Evolutionary conservation across 1,140 invertebrate species (phyloP), one percentile per base, ranked within the genome.

Genomic region (Drosophila sp.): DNA sequence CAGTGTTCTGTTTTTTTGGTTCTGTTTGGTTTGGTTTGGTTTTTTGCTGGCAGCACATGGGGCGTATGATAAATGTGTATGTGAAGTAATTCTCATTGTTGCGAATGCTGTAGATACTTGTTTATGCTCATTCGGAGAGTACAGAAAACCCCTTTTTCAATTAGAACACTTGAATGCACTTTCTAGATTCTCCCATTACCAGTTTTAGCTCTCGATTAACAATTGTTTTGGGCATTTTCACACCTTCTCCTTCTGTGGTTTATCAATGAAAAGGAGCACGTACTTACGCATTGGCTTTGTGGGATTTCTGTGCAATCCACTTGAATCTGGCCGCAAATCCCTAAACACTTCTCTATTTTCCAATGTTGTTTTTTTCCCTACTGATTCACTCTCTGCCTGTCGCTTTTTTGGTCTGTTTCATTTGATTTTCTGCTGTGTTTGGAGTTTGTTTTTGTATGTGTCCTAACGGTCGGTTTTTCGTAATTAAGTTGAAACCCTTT

Each of bases 41-140:
- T 48, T 59, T 66, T 69, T 61, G 38, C 38, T 34, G 46, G 29
- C 61, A 21, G 53, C 54, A 62, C 74, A 86, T 67, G 46, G 82
- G 82, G 82, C 83, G 82, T 66, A 87, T 87, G 82, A 87, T 87
- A 82, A 89, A 87, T 87, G 78, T 67, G 71, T 71, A 71, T 87
- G 78, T 67, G 71, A 71, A 75, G 76, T 71, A 81, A 86, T 80
- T 72, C 65, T 66, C 74, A 75, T 45, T 86, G 81, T 78, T 76
- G 54, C 58, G 65, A 70, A 13, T 64, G 56, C 21, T 51, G 53
- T 13, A 29, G 25, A 54, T 63, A 36, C 43, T n/a, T 43, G 41
- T 13, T 43, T 63, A 57, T 61, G 48, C 32, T 36, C 48, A 29
- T 46, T 34, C n/a, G 18, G 13, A 32, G 62, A 29, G 59, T 66